These are phyloP conservation scores for Serilophus lunatus DNA, from an alignment of 2,113 vertebrate species.

Conservation along the genomic window DNA sequence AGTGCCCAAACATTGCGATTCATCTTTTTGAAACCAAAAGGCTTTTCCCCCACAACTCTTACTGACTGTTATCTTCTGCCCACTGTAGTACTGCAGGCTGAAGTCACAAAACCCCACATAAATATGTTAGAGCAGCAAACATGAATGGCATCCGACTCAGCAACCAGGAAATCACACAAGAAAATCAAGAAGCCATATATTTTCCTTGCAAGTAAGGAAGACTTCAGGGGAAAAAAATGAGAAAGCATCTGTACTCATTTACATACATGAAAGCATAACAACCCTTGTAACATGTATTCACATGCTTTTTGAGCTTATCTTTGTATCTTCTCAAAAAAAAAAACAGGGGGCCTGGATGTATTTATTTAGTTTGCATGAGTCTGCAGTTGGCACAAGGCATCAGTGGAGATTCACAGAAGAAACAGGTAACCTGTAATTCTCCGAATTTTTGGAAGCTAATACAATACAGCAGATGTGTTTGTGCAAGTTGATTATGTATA, in stretches of 20 bases:
- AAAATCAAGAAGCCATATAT: neutral
- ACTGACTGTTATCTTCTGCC: neutral
- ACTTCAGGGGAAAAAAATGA: neutral
- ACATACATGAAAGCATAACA: neutral
- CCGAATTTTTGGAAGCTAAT: neutral
- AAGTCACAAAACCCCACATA: neutral
- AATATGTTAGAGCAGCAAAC: neutral
- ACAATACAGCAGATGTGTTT: neutral
- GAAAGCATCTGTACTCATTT: neutral
- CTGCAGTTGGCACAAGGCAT: neutral
- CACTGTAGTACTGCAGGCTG: accelerated
- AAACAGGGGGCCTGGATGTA: accelerated
- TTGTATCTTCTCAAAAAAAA: neutral
- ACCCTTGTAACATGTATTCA: neutral
- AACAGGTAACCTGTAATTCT: neutral
- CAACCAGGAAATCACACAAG: neutral
- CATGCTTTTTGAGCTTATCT: neutral
- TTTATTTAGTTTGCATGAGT: neutral
- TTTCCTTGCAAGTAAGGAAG: neutral
- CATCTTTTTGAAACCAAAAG: neutral
- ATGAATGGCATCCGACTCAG: accelerated
- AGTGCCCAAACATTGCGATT: neutral
- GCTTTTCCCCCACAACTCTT: neutral
- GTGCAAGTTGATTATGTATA: neutral
- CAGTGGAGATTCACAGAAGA: neutral